Percentiles rank a stretch among this genome's conserved stretches.
Conservation (phyloP, 1,140 invertebrate species). For the Drosophila pachea region DNA sequence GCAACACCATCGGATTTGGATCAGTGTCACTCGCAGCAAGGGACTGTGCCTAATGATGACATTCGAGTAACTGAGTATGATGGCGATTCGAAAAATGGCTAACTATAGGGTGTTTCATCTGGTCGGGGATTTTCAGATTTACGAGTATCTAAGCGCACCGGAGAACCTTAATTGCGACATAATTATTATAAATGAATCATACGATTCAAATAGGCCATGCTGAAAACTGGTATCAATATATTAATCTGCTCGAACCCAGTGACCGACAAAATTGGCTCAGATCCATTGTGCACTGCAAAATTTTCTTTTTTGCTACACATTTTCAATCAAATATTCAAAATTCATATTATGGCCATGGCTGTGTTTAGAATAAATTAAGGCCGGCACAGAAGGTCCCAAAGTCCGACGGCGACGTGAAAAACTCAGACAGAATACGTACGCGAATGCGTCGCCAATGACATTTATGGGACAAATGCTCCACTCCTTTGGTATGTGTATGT, state of each 20-base stretch:
- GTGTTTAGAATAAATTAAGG: conserved; percentile 71
- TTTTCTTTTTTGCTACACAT: conserved; percentile 52
- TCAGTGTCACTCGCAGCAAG: conserved; percentile 47
- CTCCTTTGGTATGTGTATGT: conserved; percentile 64
- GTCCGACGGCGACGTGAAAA: conserved; percentile 64
- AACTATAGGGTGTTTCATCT: conserved; percentile 7
- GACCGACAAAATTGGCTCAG: conserved; percentile 59
- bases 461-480: conserved; percentile 76
- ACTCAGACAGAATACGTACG: conserved; percentile 51
- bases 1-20: conserved; percentile 56
- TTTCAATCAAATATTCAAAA: conserved; percentile 75
- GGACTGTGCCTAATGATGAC: conserved; percentile 61
- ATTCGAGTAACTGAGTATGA: conserved; percentile 53
- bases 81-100: neutral
- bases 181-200: conserved; percentile 68
- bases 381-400: conserved; percentile 46
- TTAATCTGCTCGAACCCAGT: conserved; percentile 34
- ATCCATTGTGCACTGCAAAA: conserved; percentile 9
- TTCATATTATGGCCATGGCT: conserved; percentile 65
- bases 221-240: neutral
- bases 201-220: neutral
- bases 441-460: conserved; percentile 56
- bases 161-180: conserved; percentile 61
- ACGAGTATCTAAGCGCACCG: conserved; percentile 60
- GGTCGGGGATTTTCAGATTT: conserved; percentile 45